These are phyloP conservation scores for Rapana venosa DNA, from an alignment of 2,888 invertebrate genomes.

Conservation along the genomic window DNA sequence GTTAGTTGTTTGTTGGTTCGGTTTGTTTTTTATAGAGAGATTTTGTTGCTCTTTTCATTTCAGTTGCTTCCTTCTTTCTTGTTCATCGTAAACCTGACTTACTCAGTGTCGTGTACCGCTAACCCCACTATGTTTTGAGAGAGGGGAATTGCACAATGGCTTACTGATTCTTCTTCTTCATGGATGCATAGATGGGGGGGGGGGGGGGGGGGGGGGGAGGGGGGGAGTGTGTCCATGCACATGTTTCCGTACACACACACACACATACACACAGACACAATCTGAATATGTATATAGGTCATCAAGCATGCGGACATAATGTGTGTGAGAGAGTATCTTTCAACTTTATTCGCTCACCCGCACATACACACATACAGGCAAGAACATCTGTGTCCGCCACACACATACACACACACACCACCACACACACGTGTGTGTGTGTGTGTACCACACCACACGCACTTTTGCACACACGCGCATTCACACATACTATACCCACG, in stretches of 20 bases:
- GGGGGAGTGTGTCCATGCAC: too few species aligned
- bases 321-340: neutral
- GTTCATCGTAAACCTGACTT: too few species aligned
- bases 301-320: neutral
- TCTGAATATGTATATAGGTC: neutral
- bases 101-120: too few species aligned
- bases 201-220: too few species aligned
- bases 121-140: too few species aligned
- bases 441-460: neutral
- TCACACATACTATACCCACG: neutral
- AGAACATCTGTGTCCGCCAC: neutral
- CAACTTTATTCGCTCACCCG: neutral
- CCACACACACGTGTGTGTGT: neutral
- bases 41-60: too few species aligned
- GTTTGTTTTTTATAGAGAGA: too few species aligned
- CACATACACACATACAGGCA: neutral
- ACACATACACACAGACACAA: neutral
- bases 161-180: too few species aligned
- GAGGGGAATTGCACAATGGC: too few species aligned
- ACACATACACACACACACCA: constrained; percentile 12
- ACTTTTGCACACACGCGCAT: neutral
- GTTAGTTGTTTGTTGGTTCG: too few species aligned
- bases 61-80: too few species aligned
- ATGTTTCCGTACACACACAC: neutral
- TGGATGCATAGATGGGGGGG: too few species aligned